phyloP scores from a whole-genome alignment of 2,797 vertebrate genomes.

The Psittacula echo region DNA sequence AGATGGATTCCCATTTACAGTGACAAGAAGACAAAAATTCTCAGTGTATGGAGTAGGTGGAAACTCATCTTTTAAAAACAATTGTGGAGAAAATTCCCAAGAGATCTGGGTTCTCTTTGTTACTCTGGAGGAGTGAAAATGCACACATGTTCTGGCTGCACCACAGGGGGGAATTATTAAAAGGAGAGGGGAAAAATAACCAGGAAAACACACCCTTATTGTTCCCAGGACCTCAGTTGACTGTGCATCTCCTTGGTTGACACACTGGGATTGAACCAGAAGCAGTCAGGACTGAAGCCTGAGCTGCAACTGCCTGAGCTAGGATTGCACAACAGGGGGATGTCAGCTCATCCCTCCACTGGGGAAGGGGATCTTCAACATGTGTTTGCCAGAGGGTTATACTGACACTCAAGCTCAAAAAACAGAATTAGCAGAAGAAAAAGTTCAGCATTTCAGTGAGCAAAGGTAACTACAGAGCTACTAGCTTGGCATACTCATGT shows the following conservation, averaged over 20 bases:
- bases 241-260: fast-evolving
- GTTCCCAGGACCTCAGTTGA: slow-evolving; percentile 22
- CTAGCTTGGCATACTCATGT: not conserved
- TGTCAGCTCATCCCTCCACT: not conserved
- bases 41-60: not conserved
- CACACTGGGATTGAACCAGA: not conserved
- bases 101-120: not conserved
- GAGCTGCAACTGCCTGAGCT: not conserved
- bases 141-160: not conserved
- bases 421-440: not conserved
- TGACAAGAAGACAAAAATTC: not conserved
- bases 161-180: not conserved
- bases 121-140: slow-evolving; percentile 16
- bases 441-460: not conserved
- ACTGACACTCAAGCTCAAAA: not conserved
- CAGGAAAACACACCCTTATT: slow-evolving; percentile 40
- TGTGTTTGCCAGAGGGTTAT: slow-evolving; percentile 29
- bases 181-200: not conserved
- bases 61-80: not conserved
- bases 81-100: not conserved
- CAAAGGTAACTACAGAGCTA: not conserved
- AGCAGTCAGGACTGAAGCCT: slow-evolving; percentile 13
- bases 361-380: not conserved
- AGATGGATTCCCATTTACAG: not conserved
- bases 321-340: not conserved